These are phyloP conservation scores for Spizaetus ornatus DNA, from an alignment of 2,113 vertebrate genomes.

Conservation along the genomic window DNA sequence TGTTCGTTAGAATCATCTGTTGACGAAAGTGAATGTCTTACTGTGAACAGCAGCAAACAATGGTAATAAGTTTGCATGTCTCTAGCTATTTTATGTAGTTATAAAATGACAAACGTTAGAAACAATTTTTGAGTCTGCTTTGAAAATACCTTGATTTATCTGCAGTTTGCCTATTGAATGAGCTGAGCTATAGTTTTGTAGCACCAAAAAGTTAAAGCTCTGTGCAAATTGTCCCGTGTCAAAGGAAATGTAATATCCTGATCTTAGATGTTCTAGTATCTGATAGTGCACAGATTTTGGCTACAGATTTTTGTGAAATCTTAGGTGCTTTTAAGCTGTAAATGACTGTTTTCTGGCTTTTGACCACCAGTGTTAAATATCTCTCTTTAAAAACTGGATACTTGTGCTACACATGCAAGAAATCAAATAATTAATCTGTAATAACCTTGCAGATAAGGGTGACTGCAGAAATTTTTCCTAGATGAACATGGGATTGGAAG, in stretches of 20 bases:
- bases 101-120: neutral
- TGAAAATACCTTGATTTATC: neutral
- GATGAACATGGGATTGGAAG: neutral
- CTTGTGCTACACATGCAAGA: neutral
- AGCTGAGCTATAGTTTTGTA: neutral
- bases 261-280: neutral
- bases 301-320: neutral
- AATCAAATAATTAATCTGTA: neutral
- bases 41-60: neutral
- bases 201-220: neutral
- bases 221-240: neutral
- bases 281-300: neutral
- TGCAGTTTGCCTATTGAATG: neutral
- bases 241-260: neutral
- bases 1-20: neutral
- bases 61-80: neutral
- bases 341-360: neutral
- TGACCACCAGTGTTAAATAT: neutral
- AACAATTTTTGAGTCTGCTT: neutral
- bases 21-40: neutral
- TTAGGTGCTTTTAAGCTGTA: neutral
- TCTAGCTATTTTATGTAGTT: neutral
- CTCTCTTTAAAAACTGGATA: neutral
- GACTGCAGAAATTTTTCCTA: neutral
- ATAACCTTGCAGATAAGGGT: neutral